These are phyloP conservation scores for Aspidoscelis tigris DNA, from an alignment of 2,113 vertebrate genomes.

Conservation along the genomic window DNA sequence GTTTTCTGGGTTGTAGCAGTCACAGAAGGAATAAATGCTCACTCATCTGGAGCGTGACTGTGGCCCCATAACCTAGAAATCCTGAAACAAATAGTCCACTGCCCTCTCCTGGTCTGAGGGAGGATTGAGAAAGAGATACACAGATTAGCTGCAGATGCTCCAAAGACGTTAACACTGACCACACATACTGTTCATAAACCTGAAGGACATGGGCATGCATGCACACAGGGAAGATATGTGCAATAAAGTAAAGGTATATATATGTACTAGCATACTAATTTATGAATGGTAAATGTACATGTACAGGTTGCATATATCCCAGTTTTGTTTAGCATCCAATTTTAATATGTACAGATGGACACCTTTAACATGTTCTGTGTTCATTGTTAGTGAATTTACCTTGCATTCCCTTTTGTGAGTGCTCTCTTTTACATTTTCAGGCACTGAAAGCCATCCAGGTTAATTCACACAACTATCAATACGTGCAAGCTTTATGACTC, in stretches of 20 bases:
- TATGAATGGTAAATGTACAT: not conserved
- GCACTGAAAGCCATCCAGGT: not conserved
- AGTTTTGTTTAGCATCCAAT: not conserved
- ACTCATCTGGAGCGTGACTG: not conserved
- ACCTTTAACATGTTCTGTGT: not conserved
- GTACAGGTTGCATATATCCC: not conserved
- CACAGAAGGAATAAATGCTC: not conserved
- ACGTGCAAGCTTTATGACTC: not conserved
- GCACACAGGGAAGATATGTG: not conserved
- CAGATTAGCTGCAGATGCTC: too few species aligned
- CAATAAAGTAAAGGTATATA: not conserved
- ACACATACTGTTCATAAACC: not conserved
- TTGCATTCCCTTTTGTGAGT: not conserved
- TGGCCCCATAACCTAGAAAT: constrained; percentile 3
- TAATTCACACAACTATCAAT: not conserved
- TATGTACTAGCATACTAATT: not conserved
- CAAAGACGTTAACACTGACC: not conserved
- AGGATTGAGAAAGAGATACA: not conserved
- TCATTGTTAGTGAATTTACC: not conserved
- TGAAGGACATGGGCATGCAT: not conserved
- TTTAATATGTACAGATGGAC: not conserved
- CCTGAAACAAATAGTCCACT: not conserved
- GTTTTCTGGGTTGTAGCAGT: not conserved
- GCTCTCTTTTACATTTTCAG: not conserved
- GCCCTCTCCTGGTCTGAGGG: constrained; percentile 19